Evolutionary conservation across 1,140 invertebrate genomes (phyloP).

Genomic region (Popillia japonica): DNA sequence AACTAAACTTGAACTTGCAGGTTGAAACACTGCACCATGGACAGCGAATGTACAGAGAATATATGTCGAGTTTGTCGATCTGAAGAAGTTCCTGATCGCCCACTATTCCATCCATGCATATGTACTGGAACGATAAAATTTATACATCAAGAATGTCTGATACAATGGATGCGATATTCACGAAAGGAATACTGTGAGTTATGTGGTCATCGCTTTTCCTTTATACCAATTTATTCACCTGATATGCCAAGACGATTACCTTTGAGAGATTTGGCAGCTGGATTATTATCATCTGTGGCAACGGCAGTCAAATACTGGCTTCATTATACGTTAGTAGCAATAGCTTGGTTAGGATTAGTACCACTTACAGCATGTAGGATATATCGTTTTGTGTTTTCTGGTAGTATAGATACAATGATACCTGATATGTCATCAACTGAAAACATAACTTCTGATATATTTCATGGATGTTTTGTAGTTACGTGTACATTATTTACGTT

Average conservation of each 20-base stretch:
- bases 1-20: neutral
- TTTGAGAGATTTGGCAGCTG: conserved; percentile 81
- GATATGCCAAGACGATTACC: conserved; percentile 98
- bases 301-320: conserved; percentile 95
- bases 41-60: conserved; percentile 66
- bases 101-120: conserved; percentile 93
- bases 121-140: conserved; percentile 99
- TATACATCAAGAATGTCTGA: conserved; percentile 94
- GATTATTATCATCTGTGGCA: conserved; percentile 86
- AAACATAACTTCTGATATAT: conserved; percentile 91
- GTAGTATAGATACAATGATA: conserved; percentile 87
- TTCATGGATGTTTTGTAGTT: conserved; percentile 96
- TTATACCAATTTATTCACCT: conserved; percentile 98
- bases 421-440: conserved; percentile 93
- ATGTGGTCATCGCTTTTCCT: conserved; percentile 97
- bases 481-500: conserved; percentile 96
- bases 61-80: conserved; percentile 98
- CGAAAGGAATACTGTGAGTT: conserved; percentile 99
- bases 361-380: conserved; percentile 97
- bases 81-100: conserved; percentile 80
- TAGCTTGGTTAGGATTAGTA: conserved; percentile 98
- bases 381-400: conserved; percentile 86
- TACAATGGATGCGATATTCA: conserved; percentile 94
- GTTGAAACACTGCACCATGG: neutral
- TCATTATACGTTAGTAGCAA: conserved; percentile 93